Evolutionary conservation across 2,888 invertebrate species (phyloP), one percentile per base, ranked within the genome.

Genomic region (Cynaeus angustus): DNA sequence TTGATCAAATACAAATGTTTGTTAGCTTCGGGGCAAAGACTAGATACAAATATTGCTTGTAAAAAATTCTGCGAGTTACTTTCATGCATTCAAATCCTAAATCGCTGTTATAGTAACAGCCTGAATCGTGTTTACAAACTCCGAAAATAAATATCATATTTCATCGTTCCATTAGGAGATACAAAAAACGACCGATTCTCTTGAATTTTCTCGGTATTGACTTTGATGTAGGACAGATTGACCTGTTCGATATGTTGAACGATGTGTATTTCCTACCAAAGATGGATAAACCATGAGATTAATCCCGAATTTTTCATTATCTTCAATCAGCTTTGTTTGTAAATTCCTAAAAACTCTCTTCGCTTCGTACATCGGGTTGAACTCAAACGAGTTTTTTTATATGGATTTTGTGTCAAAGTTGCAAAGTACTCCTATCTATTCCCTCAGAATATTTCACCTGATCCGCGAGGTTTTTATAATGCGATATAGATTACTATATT

Each of bases 381-480:
- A 71, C 68, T 62, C 69, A 64, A 68, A 69, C 61, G 69, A 70
- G 68, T 73, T 73, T 66, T 68, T 71, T 66, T 68, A 72, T 72
- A 75, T 75, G 69, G 74, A 75, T 75, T 75, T 73, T 72, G 68
- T 71, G 74, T 64, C 74, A 74, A 72, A 71, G 50, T 59, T 67
- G 52, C 52, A 64, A 64, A 64, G 62, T 62, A 62, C 62, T 62
- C 38, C 38, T 62, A 62, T 62, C 50, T 62, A 41, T 62, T 62
- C 41, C 50, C 38, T 62, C 62, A 52, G 52, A 64, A 58, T 58
- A 66, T 50, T 66, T 16, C 46, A 30, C 56, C 46, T 66, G 66
- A 58, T 66, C 13, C 46, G 30, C 26, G 12, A 48, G 13, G 4
- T 45, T 56, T 66, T 66, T 33, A 66, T 37, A 66, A 53, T 66